A percentile compares a stretch with the other conserved stretches of the same genome.
These are phyloP conservation scores for Lates calcarifer DNA, from an alignment of 2,113 vertebrate genomes.

Conservation along the genomic window DNA sequence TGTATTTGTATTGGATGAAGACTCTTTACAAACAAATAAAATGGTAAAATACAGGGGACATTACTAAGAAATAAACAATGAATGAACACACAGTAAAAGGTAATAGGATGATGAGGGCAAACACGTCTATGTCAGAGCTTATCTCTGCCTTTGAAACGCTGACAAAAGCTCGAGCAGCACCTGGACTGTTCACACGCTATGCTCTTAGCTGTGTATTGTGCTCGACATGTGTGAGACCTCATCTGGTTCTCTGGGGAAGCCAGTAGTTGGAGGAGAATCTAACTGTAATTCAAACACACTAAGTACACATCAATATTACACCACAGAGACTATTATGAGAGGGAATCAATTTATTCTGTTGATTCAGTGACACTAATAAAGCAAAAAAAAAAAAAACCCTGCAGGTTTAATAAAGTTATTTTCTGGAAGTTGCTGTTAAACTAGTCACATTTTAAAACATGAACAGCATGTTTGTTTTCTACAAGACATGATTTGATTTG, in stretches of 20 bases:
- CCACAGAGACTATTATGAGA: background rate
- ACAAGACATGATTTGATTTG: background rate
- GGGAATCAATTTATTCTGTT: background rate
- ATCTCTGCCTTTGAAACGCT: constrained; percentile 49
- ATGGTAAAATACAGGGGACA: background rate
- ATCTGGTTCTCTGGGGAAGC: constrained; percentile 7
- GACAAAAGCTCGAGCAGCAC: constrained; percentile 63
- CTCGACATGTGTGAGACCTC: constrained; percentile 26
- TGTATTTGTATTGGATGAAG: constrained; percentile 43
- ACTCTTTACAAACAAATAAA: constrained; percentile 24
- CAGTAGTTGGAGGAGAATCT: background rate
- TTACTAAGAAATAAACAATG: constrained; percentile 23
- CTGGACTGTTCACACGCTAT: constrained; percentile 65
- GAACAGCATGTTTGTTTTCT: background rate
- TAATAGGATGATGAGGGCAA: constrained; percentile 31
- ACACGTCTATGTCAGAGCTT: constrained; percentile 26
- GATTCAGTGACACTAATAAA: constrained; percentile 11
- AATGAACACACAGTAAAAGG: constrained; percentile 27
- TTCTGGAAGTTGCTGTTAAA: background rate
- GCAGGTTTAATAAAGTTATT: background rate
- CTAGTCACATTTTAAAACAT: background rate
- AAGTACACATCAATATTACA: constrained; percentile 3
- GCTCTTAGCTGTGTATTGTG: constrained; percentile 58
- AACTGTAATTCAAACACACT: constrained; percentile 25
- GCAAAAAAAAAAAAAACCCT: too few relatives aligned